Evolutionary conservation across 2,797 vertebrate genomes (phyloP).

Genomic region (Anas georgica): DNA sequence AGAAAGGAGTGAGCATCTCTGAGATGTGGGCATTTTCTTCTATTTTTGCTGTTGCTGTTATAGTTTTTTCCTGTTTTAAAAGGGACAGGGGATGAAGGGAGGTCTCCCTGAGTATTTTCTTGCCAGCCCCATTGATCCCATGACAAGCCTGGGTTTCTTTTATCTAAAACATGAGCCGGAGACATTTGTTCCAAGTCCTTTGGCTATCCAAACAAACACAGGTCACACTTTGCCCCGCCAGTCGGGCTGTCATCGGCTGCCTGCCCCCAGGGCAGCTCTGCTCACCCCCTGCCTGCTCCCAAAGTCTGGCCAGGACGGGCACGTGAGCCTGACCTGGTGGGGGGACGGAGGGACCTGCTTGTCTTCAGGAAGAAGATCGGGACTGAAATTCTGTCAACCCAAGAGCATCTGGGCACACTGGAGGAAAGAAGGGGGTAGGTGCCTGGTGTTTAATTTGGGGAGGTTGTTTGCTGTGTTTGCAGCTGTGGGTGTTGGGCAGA

Average conservation of each 20-base stretch:
- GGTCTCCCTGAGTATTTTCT: slow-evolving; percentile 18
- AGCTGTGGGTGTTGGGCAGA: background rate
- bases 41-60: background rate
- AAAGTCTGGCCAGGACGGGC: background rate
- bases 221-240: background rate
- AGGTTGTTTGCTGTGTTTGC: slow-evolving; percentile 12
- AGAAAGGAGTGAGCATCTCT: background rate
- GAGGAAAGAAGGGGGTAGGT: background rate
- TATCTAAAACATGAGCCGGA: slow-evolving; percentile 41
- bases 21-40: background rate
- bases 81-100: background rate
- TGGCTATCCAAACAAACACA: slow-evolving; percentile 66
- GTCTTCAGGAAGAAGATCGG: background rate
- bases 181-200: slow-evolving; percentile 65
- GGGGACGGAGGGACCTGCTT: accelerated
- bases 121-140: background rate
- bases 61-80: background rate
- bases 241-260: slow-evolving; percentile 41
- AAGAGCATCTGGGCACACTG: background rate
- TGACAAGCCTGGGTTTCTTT: slow-evolving; percentile 42
- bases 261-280: background rate
- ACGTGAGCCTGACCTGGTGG: background rate
- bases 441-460: background rate
- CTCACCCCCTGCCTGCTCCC: background rate
- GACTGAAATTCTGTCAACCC: background rate